These are phyloP conservation scores for Troilus luridus DNA, from an alignment of 2,888 invertebrate species.

Conservation along the genomic window DNA sequence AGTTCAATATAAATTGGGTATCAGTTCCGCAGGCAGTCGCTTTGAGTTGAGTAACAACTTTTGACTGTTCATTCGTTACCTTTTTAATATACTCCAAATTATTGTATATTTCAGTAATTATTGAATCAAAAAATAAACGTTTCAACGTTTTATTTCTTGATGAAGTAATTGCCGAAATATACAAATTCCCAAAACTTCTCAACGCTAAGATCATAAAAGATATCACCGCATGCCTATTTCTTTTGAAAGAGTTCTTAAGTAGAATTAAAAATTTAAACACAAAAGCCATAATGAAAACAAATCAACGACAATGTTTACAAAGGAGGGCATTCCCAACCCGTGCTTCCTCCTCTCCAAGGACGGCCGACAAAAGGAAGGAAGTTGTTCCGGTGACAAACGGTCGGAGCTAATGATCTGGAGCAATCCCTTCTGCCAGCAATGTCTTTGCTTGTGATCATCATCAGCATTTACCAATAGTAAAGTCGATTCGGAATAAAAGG, in stretches of 20 bases:
- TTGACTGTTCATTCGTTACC: too few species aligned
- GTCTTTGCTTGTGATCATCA: neutral
- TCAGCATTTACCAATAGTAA: neutral
- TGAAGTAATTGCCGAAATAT: neutral
- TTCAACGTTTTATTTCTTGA: too few species aligned
- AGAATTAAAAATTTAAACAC: neutral
- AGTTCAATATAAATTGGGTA: too few species aligned
- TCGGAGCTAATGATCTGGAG: conserved; percentile 11
- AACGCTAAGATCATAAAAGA: neutral
- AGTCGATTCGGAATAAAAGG: too few species aligned
- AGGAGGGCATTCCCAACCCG: neutral
- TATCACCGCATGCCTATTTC: neutral
- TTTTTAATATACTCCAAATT: too few species aligned
- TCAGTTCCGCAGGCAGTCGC: too few species aligned
- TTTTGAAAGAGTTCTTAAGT: neutral
- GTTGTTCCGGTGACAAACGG: conserved; percentile 35
- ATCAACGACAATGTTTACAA: conserved; percentile 35
- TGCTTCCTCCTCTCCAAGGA: conserved; percentile 17
- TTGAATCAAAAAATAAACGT: too few species aligned
- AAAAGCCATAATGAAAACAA: neutral
- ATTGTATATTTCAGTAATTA: too few species aligned
- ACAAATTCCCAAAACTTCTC: neutral
- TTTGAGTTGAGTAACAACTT: too few species aligned
- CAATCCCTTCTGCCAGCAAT: neutral
- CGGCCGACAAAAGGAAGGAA: neutral